These are phyloP conservation scores for Tachuris rubrigastra DNA, from an alignment of 2,113 vertebrate species.

Conservation along the genomic window DNA sequence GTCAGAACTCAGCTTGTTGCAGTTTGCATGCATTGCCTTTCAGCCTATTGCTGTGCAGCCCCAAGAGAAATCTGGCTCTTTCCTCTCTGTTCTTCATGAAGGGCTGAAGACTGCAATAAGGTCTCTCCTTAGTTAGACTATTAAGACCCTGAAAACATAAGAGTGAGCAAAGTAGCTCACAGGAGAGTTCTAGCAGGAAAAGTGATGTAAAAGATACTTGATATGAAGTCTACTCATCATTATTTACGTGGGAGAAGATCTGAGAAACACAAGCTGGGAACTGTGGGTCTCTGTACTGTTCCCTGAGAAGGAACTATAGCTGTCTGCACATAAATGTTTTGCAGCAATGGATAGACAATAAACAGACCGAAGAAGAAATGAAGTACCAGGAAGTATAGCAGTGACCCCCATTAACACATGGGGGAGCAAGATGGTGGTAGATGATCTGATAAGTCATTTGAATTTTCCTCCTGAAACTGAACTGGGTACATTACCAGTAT, in stretches of 20 bases:
- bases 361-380: background rate
- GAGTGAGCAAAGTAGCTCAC: background rate
- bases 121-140: background rate
- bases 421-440: background rate
- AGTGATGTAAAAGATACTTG: background rate
- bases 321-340: rapidly evolving
- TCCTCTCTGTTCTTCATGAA: background rate
- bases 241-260: background rate
- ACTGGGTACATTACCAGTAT: background rate
- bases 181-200: background rate
- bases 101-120: background rate
- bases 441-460: background rate
- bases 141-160: background rate
- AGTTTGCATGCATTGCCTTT: background rate
- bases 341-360: background rate
- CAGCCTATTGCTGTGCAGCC: background rate
- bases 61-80: background rate
- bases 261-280: background rate
- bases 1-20: background rate
- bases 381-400: background rate
- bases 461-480: background rate
- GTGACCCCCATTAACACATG: background rate
- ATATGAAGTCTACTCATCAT: background rate
- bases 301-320: background rate
- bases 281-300: background rate